Conservation (phyloP, 2,888 invertebrate genomes). For the Melinopterus prodromus region DNA sequence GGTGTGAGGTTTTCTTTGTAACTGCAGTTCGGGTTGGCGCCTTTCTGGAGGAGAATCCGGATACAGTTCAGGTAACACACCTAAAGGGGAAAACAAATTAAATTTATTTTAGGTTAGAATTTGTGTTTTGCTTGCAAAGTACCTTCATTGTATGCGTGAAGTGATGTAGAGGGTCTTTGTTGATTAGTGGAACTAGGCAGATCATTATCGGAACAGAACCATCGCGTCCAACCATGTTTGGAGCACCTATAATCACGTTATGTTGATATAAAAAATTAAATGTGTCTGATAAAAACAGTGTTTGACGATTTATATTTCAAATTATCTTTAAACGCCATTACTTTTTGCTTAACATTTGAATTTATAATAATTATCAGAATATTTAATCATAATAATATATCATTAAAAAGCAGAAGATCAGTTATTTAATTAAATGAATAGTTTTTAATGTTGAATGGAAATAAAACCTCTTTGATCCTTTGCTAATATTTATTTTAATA, state of each 20-base stretch:
- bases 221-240: conserved; percentile 75
- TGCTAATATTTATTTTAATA: no score
- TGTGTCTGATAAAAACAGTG: neutral
- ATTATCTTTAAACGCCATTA: no score
- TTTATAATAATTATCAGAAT: neutral
- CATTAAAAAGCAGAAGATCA: neutral
- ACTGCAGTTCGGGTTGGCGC: conserved; percentile 78
- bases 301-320: neutral
- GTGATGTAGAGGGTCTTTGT: conserved; percentile 76
- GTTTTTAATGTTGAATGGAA: no score
- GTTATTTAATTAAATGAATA: no score
- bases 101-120: conserved; percentile 13
- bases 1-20: conserved; percentile 74
- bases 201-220: conserved; percentile 79
- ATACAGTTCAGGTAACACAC: conserved; percentile 78
- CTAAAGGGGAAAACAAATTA: conserved; percentile 54
- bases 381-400: neutral
- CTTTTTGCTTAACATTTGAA: neutral
- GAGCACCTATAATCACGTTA: conserved; percentile 61
- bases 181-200: conserved; percentile 76
- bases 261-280: neutral
- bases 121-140: conserved; percentile 34
- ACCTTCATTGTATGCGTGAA: conserved; percentile 79
- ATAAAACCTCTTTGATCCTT: no score
- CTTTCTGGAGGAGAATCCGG: conserved; percentile 72